Conservation (phyloP, 2,888 invertebrate species). For the Parthenolecanium corni region DNA sequence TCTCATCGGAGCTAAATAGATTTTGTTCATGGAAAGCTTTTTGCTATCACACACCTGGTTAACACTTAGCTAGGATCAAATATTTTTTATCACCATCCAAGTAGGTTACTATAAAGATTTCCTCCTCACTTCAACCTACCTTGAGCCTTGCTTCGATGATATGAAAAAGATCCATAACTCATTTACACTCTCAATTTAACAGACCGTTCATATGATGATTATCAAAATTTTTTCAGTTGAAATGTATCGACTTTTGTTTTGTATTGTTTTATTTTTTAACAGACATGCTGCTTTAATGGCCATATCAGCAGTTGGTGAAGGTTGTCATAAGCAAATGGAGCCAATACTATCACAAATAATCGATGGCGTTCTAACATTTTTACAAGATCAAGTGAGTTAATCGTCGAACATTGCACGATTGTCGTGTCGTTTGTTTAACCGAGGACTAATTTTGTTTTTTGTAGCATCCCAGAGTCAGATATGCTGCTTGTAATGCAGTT, state of each 20-base stretch:
- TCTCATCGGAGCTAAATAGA: no score
- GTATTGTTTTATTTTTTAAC: constrained; percentile 22
- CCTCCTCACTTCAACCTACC: no score
- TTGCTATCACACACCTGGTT: no score
- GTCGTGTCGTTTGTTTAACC: no score
- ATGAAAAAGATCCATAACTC: no score
- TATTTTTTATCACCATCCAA: no score
- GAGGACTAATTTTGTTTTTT: constrained; percentile 32
- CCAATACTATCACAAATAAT: constrained; percentile 84
- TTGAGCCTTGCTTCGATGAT: no score
- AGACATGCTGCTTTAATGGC: constrained; percentile 98
- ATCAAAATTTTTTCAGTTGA: not conserved
- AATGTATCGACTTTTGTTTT: not conserved
- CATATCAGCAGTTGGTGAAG: constrained; percentile 94
- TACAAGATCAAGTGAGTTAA: constrained; percentile 57
- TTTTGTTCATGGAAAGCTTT: no score
- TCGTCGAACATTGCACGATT: not conserved
- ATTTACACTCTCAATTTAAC: no score
- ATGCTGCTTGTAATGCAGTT: constrained; percentile 96
- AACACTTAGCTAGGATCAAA: no score
- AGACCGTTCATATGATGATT: no score
- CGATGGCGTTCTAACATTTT: constrained; percentile 71
- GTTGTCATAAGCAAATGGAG: constrained; percentile 98
- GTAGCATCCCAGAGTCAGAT: constrained; percentile 81
- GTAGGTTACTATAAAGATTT: no score